Evolutionary conservation across 2,888 invertebrate species (phyloP).

Genomic region (Deroplatys truncata): DNA sequence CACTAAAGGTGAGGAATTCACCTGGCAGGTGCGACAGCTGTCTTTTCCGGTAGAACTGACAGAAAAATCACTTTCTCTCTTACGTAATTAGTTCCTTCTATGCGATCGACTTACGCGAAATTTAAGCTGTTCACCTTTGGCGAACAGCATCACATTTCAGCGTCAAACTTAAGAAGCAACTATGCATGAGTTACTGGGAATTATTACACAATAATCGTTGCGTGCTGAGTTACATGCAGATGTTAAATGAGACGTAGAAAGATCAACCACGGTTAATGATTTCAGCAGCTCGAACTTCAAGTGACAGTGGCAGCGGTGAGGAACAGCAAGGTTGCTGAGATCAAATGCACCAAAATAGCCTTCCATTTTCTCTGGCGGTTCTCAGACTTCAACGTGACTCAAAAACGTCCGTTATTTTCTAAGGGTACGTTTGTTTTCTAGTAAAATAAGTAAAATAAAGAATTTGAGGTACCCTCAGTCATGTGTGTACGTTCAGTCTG

Average conservation of each 20-base stretch:
- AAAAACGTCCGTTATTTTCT: too few relatives aligned
- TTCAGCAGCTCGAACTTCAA: neutral
- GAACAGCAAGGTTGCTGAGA: too few relatives aligned
- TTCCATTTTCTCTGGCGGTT: too few relatives aligned
- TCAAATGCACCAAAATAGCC: too few relatives aligned
- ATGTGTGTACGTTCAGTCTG: too few relatives aligned
- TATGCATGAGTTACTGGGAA: neutral
- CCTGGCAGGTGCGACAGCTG: neutral
- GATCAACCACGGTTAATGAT: neutral
- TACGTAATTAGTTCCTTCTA: neutral
- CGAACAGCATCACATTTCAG: neutral
- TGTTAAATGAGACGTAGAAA: neutral
- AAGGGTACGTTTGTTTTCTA: too few relatives aligned
- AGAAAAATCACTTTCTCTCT: neutral
- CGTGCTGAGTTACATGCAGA: neutral
- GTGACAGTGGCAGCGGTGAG: neutral
- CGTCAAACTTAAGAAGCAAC: neutral
- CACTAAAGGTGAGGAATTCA: neutral
- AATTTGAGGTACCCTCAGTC: too few relatives aligned
- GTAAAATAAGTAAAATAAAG: too few relatives aligned
- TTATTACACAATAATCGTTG: neutral
- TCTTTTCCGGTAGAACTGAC: neutral
- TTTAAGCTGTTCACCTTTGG: neutral
- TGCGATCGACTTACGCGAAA: neutral
- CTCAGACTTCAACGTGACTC: too few relatives aligned